Base-by-base conservation (phyloP, 2,888 invertebrate genomes). In the Melolontha melolontha region DNA sequence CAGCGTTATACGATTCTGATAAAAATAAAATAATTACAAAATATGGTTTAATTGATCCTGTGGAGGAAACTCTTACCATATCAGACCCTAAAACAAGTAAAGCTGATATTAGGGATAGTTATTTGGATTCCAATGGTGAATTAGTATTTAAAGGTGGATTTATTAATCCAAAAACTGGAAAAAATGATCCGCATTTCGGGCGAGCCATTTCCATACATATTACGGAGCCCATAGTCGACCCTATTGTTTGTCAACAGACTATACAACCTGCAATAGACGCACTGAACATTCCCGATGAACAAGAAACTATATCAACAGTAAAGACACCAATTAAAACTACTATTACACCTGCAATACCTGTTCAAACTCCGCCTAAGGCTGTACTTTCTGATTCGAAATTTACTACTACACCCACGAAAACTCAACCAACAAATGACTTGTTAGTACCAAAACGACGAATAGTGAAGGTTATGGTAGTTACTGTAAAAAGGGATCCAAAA, bases 381-480 rank as follows among this genome's bases (percentile, higher is more conserved):
- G 17, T 66, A 39, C 34, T 55, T 41, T 14, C 39, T n/a, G 63
- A 66, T 68, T 47, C 68, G 8, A 52, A 67, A 17, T 54, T 72
- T 29, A 55, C 73, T 10, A 40, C 70, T 51, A 71, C 67, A 65
- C 68, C 66, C 17, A 49, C 66, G 6, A 52, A 34, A 8, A 64
- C 57, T n/a, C 62, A 63, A 50, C 63, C 70, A 8, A 62, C 72
- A 27, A 71, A 74, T 17, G 70, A 50, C 4, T 41, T 17, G 44
- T 62, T 62, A 54, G 29, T 67, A 16, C 77, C 77, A 27, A 79
- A 81, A 74, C 80, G 81, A 59, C 79, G 83, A 34, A 79, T 82
- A 51, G 91, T 91, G 12, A 91, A 91, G 81, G 91, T 91, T 70
- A 91, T 91, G 90, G 90, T 91, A 0, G 90, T 91, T 67, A 90